Evolutionary conservation across 1,140 invertebrate species (phyloP), one percentile per base, ranked within the genome.

Genomic region (Megathymus violae): DNA sequence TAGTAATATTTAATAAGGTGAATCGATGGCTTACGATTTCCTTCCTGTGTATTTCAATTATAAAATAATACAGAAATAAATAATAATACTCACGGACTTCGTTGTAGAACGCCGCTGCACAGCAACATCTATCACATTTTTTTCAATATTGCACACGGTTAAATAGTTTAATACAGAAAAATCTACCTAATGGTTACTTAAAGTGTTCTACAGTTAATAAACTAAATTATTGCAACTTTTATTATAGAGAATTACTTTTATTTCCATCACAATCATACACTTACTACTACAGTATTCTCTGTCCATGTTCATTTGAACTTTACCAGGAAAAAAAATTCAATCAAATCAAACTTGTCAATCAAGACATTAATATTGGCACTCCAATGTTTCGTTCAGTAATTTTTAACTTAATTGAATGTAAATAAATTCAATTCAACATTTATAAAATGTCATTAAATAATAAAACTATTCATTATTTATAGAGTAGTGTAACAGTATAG

Each of bases 311-410:
- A 9, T 51, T 51, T 34, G 48, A 51, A 51, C 48, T 51, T 51
- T 51, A 17, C 16, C 0, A 7, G 9, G n/a, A 27, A 31, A 40
- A 52, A 40, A 40, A 14, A 16, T 16, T 27, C 41, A 10, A 15
- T 48, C 46, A 15, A 34, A 15, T 13, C 44, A 13, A 47, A 13
- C 15, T 15, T 11, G 15, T 48, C 25, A 48, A 34, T 13, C 13
- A 17, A 6, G 15, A 25, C 48, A 22, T n/a, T n/a, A n/a, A n/a
- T n/a, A n/a, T n/a, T 68, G 62, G 61, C 62, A 61, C 54, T 61
- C 44, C 14, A 51, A 16, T 9, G 17, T 52, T 34, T 16, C 65
- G 61, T 68, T 68, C 38, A 48, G 10, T 50, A 58, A 34, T 22
- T 9, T 41, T 44, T 17, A 43, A n/a, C n/a, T n/a, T n/a, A n/a